Conservation (phyloP, 2,797 vertebrate species). For the Balearica regulorum region DNA sequence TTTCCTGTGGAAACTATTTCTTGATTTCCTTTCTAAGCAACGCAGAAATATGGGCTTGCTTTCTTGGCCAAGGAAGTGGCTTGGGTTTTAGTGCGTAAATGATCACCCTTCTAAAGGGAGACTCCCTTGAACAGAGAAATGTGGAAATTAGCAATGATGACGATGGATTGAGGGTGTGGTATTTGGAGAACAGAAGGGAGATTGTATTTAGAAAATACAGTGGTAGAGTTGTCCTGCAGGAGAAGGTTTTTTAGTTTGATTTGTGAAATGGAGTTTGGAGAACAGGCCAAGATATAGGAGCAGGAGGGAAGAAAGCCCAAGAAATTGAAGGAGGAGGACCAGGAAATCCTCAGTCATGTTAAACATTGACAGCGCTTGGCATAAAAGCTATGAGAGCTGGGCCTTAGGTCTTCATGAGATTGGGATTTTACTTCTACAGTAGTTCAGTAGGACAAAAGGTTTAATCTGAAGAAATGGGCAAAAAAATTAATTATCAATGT, state of each 20-base stretch:
- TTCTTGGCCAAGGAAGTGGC: neutral
- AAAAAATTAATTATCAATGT: slow-evolving; percentile 23
- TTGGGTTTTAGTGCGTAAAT: neutral
- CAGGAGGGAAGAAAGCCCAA: neutral
- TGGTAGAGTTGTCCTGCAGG: neutral
- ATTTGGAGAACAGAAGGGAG: neutral
- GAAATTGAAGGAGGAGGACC: neutral
- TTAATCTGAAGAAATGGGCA: neutral
- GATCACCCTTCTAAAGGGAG: neutral
- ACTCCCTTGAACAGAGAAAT: neutral
- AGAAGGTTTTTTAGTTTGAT: neutral
- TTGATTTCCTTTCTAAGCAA: neutral
- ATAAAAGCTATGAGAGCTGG: neutral
- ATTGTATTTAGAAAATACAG: neutral
- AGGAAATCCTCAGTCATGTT: neutral
- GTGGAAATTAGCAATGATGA: neutral
- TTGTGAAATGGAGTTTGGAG: neutral
- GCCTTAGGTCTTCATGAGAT: neutral
- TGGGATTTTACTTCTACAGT: neutral
- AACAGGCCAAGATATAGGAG: rapidly evolving
- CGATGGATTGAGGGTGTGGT: neutral
- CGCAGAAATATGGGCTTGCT: neutral
- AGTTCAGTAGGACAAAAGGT: neutral
- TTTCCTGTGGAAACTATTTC: slow-evolving; percentile 23
- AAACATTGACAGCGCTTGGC: neutral